Evolutionary conservation across 2,113 vertebrate genomes (phyloP).

Genomic region (Addax nasomaculatus): DNA sequence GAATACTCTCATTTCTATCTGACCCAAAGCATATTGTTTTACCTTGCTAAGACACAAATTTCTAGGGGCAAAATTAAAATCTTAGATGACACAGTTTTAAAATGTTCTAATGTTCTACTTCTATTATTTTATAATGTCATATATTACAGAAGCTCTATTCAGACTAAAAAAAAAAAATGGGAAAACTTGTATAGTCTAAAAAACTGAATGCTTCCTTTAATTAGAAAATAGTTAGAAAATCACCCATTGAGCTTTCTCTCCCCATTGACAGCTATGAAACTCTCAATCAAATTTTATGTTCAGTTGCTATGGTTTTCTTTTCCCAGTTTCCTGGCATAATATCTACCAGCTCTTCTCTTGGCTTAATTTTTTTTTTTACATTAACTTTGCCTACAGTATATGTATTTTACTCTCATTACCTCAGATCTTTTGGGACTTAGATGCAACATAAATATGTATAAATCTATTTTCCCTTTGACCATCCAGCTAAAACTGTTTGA

Average conservation of each 20-base stretch:
- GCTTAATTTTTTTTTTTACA: constrained; percentile 1
- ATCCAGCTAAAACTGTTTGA: neutral
- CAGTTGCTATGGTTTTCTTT: neutral
- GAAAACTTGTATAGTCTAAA: neutral
- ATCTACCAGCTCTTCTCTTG: neutral
- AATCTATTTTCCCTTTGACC: neutral
- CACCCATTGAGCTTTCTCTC: neutral
- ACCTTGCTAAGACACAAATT: neutral
- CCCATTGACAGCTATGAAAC: neutral
- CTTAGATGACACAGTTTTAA: neutral
- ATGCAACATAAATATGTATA: neutral
- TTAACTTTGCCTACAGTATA: neutral
- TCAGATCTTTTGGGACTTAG: neutral
- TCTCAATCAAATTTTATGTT: neutral
- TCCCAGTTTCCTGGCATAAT: neutral
- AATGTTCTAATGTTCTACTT: neutral
- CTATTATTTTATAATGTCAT: neutral
- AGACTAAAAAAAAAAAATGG: neutral
- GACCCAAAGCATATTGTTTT: neutral
- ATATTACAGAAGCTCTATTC: neutral
- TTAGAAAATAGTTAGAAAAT: neutral
- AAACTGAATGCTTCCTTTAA: neutral
- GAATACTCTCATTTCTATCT: neutral
- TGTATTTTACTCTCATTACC: neutral
- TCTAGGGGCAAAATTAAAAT: neutral